Evolutionary conservation across 1,140 invertebrate genomes (phyloP).

Genomic region (Telenomus remus): DNA sequence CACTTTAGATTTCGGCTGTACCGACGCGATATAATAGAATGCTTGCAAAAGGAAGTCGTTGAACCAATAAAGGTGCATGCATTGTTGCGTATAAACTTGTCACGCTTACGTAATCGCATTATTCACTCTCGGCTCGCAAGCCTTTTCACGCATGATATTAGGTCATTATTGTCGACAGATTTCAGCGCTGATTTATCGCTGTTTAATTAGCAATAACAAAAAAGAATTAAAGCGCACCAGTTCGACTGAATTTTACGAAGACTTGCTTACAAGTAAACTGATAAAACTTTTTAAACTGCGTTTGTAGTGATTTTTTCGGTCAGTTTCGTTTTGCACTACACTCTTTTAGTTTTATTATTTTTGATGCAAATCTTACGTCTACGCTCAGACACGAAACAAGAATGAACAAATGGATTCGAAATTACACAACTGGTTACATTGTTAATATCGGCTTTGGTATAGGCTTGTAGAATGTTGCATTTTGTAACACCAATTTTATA

Average conservation of each 20-base stretch:
- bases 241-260: conserved; percentile 8
- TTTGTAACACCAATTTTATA: background rate
- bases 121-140: conserved; percentile 11
- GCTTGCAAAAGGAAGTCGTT: conserved; percentile 26
- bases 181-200: conserved; percentile 14
- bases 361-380: background rate
- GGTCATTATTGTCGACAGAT: conserved; percentile 10
- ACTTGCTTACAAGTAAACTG: conserved; percentile 6
- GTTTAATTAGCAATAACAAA: conserved; percentile 8
- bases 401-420: conserved; percentile 6
- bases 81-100: conserved; percentile 31
- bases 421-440: conserved; percentile 8
- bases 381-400: conserved; percentile 1
- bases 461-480: background rate
- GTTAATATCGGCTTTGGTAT: background rate
- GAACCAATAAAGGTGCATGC: conserved; percentile 13
- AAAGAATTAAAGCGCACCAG: background rate
- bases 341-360: conserved; percentile 1
- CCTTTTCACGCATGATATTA: conserved; percentile 19
- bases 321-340: too few species aligned
- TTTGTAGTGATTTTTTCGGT: background rate
- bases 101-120: conserved; percentile 20
- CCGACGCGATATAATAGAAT: conserved; percentile 15
- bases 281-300: background rate
- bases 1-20: background rate